Evolutionary conservation across 2,888 invertebrate species (phyloP).

Genomic region (Anticlea derivata): DNA sequence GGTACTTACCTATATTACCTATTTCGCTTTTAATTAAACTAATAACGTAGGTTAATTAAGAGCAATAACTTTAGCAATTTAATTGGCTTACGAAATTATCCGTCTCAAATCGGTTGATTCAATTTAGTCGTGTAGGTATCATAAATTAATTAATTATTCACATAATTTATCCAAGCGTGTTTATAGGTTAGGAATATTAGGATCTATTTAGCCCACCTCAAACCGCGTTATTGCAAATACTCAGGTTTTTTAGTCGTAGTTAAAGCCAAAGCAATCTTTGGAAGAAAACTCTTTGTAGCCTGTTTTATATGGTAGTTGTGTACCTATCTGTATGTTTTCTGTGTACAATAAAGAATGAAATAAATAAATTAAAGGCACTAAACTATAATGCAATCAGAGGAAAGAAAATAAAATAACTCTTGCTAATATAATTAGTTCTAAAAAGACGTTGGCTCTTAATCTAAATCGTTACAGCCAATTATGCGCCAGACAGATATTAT

Average conservation of each 20-base stretch:
- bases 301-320: too few species aligned
- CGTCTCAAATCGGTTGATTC: constrained; percentile 9
- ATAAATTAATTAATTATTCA: constrained; percentile 22
- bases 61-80: constrained; percentile 2
- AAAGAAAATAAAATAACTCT: too few species aligned
- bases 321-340: too few species aligned
- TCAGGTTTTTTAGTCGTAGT: too few species aligned
- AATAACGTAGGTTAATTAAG: neutral
- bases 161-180: constrained; percentile 3
- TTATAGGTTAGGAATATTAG: neutral
- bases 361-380: too few species aligned
- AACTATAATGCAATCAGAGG: too few species aligned
- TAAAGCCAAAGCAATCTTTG: too few species aligned
- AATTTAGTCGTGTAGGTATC: constrained; percentile 2
- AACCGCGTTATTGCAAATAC: too few species aligned
- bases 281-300: too few species aligned
- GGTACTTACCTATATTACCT: too few species aligned
- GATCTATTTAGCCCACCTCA: constrained; percentile 6
- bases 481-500: constrained; percentile 37
- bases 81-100: constrained; percentile 24
- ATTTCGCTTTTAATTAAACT: neutral
- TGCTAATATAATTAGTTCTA: too few species aligned
- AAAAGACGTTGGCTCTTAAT: neutral
- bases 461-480: constrained; percentile 31
- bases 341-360: too few species aligned